These are phyloP conservation scores for Dione vanillae DNA, from an alignment of 2,888 invertebrate species.

Conservation along the genomic window DNA sequence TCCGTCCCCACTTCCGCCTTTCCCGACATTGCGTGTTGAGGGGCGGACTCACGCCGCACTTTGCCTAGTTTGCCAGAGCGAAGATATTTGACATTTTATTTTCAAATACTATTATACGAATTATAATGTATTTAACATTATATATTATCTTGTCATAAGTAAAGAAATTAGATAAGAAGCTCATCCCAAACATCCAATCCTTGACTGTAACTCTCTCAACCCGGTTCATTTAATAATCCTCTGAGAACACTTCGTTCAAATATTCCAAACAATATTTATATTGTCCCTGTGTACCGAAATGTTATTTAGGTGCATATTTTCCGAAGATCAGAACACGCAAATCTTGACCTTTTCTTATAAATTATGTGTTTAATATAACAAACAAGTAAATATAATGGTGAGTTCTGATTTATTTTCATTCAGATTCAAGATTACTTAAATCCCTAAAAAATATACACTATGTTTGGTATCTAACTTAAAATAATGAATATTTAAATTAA, in stretches of 20 bases:
- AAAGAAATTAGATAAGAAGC: background rate
- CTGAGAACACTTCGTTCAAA: conserved; percentile 1
- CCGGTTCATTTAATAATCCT: conserved; percentile 15
- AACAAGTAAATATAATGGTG: background rate
- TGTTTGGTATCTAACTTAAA: no score
- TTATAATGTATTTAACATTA: background rate
- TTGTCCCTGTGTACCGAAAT: conserved; percentile 10
- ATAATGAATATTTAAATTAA: no score
- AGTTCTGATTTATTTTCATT: no score
- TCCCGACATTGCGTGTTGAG: no score
- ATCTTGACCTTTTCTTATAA: conserved; percentile 18
- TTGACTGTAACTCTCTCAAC: background rate
- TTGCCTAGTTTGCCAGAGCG: no score
- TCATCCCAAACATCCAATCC: background rate
- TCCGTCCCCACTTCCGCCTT: no score
- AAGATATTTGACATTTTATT: no score
- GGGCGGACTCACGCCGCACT: no score
- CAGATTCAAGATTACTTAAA: no score
- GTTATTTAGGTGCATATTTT: conserved; percentile 30
- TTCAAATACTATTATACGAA: no score
- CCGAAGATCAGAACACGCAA: no score
- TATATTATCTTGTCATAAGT: background rate
- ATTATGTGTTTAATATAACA: background rate
- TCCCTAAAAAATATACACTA: no score
- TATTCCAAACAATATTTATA: conserved; percentile 24